Evolutionary conservation across 2,888 invertebrate genomes (phyloP), one percentile per base, ranked within the genome.

Genomic region (Penaeus monodon): DNA sequence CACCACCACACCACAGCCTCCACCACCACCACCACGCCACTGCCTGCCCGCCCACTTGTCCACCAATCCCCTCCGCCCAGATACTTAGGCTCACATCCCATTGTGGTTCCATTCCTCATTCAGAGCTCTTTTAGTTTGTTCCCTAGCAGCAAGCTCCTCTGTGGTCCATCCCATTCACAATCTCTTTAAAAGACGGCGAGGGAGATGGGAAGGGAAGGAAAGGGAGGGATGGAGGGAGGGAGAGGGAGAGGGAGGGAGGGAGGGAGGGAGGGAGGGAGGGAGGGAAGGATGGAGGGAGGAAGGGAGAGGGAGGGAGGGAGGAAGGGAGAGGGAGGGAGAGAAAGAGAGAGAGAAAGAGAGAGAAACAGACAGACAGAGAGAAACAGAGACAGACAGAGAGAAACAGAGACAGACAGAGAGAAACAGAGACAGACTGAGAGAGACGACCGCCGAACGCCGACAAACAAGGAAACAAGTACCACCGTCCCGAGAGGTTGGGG

Each of bases 401-500:
- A 77, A n/a, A 77, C 3, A 49, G 33, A 80, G 63, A 63, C 22
- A 10, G 24, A 68, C 12, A 68, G 7, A 68, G 68, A 68, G 29
- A 68, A 10, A 68, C 7, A 68, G 10, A 68, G 17, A 68, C 12
- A 68, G 68, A 68, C 12, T 6, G 29, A 68, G 7, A 68, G 68
- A 68, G 49, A 49, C 65, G 57, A 65, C 57, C 17, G 80, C 63
- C 33, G 17, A 64, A 17, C 29, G 70, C 57, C 57, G 57, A 57
- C 57, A 57, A 57, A 57, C 57, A 57, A 57, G 57, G 57, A 57
- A 57, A 57, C 57, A 57, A 57, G 57, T 57, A 80, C 38, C 38
- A 27, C 63, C 57, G 49, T 77, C 77, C 77, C 77, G 27, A 77
- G 77, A 77, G 77, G 49, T 49, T n/a, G 77, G 63, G 77, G 33